Percentiles rank a stretch among this genome's conserved stretches.
These are phyloP conservation scores for Vulpes vulpes DNA, from an alignment of 2,113 vertebrate genomes.

Conservation along the genomic window DNA sequence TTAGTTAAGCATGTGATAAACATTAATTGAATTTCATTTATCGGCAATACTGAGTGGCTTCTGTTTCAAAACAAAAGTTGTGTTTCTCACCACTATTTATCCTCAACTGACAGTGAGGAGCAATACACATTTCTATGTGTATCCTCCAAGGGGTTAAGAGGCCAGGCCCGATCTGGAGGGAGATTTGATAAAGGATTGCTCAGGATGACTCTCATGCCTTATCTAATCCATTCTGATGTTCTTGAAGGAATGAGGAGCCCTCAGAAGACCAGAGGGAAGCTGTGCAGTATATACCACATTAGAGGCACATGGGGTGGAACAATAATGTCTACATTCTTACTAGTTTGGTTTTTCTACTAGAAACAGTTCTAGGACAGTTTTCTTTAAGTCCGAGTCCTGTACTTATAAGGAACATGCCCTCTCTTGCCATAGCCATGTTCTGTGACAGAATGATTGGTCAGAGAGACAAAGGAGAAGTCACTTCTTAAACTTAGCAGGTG, in stretches of 20 bases:
- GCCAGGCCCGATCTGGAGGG: background rate
- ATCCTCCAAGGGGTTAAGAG: background rate
- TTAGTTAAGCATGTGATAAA: background rate
- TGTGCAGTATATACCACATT: background rate
- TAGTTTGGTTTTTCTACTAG: background rate
- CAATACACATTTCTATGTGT: accelerated
- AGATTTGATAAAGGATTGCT: background rate
- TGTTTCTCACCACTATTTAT: background rate
- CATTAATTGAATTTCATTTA: background rate
- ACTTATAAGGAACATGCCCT: background rate
- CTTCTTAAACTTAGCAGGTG: background rate
- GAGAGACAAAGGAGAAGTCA: background rate
- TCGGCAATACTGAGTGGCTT: background rate
- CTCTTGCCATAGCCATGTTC: background rate
- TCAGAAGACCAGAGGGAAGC: background rate
- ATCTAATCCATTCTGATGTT: background rate
- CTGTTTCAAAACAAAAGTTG: background rate
- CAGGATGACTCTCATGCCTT: background rate
- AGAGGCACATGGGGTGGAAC: background rate
- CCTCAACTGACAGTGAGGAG: background rate
- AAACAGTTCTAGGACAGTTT: background rate
- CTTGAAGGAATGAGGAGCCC: background rate
- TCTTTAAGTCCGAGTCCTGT: background rate
- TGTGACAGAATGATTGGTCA: background rate
- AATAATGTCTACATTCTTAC: background rate